phyloP scores from a whole-genome alignment of 2,888 invertebrate genomes.

The Lochmaea capreae region DNA sequence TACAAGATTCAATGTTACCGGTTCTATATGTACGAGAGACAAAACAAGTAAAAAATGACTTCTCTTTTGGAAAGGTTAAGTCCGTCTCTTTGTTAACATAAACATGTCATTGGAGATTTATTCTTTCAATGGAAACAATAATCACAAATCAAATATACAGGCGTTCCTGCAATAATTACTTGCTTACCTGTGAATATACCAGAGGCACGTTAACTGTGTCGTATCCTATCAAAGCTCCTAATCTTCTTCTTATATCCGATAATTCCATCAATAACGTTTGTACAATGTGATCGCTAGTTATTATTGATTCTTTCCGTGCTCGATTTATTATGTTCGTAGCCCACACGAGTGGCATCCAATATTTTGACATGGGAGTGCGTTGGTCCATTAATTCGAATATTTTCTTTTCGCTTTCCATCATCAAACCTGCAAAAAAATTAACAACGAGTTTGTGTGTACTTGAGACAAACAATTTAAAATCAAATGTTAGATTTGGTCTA shows the following conservation, averaged over 20 bases:
- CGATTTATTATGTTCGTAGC: constrained; percentile 92
- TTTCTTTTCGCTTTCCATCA: constrained; percentile 92
- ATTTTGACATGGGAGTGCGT: constrained; percentile 90
- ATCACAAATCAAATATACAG: too few species aligned
- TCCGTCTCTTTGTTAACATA: neutral
- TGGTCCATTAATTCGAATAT: constrained; percentile 91
- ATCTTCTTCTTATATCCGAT: constrained; percentile 85
- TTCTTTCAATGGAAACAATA: too few species aligned
- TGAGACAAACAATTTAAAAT: too few species aligned
- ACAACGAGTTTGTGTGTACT: too few species aligned
- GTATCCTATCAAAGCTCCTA: constrained; percentile 89
- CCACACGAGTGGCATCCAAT: constrained; percentile 95
- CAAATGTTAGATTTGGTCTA: too few species aligned
- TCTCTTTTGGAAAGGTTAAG: neutral
- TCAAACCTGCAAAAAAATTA: constrained; percentile 73
- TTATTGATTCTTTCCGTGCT: constrained; percentile 85
- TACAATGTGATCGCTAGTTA: constrained; percentile 91
- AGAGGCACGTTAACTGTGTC: constrained; percentile 93
- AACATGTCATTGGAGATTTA: too few species aligned
- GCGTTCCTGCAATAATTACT: neutral
- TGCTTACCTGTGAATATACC: constrained; percentile 88
- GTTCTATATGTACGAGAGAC: neutral
- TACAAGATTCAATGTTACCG: neutral
- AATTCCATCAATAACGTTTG: constrained; percentile 90
- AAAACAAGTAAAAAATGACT: neutral